Conservation (phyloP, 1,140 invertebrate species). For the Rhagoletis zephyria region DNA sequence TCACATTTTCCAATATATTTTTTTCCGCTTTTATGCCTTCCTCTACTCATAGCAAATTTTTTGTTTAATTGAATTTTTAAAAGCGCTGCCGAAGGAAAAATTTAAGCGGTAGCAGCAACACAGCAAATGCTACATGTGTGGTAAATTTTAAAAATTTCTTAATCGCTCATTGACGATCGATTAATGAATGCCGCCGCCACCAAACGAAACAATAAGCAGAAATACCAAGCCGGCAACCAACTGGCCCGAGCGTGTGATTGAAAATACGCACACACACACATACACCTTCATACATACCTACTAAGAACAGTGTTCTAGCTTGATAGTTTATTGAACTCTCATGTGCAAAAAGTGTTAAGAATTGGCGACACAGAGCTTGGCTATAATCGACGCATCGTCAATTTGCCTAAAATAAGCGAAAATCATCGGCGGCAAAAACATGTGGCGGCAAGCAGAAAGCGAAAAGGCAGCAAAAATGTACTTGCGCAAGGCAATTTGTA, state of each 20-base stretch:
- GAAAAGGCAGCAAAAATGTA: conserved; percentile 9
- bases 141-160: conserved; percentile 49
- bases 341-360: not conserved
- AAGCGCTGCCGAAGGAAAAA: not conserved
- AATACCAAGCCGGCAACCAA: not conserved
- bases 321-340: not conserved
- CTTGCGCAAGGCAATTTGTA: conserved; percentile 33
- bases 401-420: conserved; percentile 47
- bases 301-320: not conserved
- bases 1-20: not conserved
- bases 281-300: too few species aligned
- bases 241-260: not conserved
- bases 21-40: not conserved
- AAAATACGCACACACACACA: too few species aligned
- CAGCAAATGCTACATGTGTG: conserved; percentile 34
- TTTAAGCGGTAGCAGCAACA: not conserved
- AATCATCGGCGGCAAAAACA: not conserved
- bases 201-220: not conserved
- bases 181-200: conserved; percentile 43
- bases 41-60: conserved; percentile 14
- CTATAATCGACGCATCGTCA: not conserved
- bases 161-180: conserved; percentile 47
- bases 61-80: conserved; percentile 51
- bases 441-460: not conserved
- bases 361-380: not conserved